Base-by-base conservation (phyloP, 2,113 vertebrate genomes). In the Bufo bufo region DNA sequence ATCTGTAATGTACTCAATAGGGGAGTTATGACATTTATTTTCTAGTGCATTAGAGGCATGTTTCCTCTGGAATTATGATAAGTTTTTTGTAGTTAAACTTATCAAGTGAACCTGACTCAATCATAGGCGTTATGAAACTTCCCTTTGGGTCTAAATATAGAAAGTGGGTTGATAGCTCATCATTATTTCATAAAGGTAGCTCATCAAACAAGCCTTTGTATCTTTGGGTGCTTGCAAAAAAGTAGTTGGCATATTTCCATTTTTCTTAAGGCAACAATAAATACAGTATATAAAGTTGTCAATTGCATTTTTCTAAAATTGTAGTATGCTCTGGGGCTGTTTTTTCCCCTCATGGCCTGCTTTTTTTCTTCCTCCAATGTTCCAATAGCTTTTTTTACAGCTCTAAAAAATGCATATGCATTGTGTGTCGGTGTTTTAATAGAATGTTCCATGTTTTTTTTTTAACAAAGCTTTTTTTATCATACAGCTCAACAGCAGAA, bases 161-260 rank as follows among this genome's bases (percentile, higher is more conserved):
- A 80, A 80, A 80, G 78, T 80, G 78, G 78, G 78, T 80, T 80
- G 78, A 80, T 80, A 80, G 23, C 78, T 80, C 78, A 80, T 80
- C 78, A 80, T 80, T 80, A 80, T 80, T 80, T 80, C 54, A 80
- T 80, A 79, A 79, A 79, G 77, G 56, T 59, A 80, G 78, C 54
- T 45, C 71, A 59, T 80, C 78, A 80, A 80, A 59, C 78, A 43
- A 23, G 33, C 59, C 78, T 43, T 14, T 80, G 54, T 59, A 58
- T 80, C 54, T 80, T 80, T 80, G 77, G n/a, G 33, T 33, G 23
- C 59, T 80, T 80, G 78, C 56, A 59, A 43, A 16, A 54, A 80
- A 43, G 56, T 33, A 80, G n/a, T 16, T 56, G 33, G 78, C 54
- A 59, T 58, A 80, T 80, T 80, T 80, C 54, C 11, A 7, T 80